A percentile compares a stretch with the other conserved stretches of the same genome.
phyloP scores from a whole-genome alignment of 2,888 invertebrate genomes.

The Xestia xanthographa region DNA sequence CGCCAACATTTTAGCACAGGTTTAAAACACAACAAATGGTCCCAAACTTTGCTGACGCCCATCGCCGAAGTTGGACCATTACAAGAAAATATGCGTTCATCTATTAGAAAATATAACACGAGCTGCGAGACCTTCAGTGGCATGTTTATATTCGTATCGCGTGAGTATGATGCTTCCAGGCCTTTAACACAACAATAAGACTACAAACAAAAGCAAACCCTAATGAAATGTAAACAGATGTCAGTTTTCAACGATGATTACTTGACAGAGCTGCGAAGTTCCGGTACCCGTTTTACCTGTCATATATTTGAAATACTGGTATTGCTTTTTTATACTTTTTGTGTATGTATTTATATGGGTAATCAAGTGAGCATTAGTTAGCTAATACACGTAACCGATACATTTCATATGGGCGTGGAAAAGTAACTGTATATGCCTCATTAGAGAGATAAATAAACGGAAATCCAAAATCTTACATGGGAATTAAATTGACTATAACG shows the following conservation, averaged over 20 bases:
- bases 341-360: slow-evolving; percentile 69
- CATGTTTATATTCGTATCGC: slow-evolving; percentile 85
- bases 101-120: slow-evolving; percentile 85
- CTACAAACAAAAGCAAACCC: slow-evolving; percentile 73
- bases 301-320: slow-evolving; percentile 81
- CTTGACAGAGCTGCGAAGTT: slow-evolving; percentile 72
- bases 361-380: slow-evolving; percentile 71
- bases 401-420: slow-evolving; percentile 34
- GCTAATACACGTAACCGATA: slow-evolving; percentile 50
- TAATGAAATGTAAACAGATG: slow-evolving; percentile 71
- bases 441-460: slow-evolving; percentile 17
- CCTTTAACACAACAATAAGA: slow-evolving; percentile 61
- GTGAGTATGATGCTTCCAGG: slow-evolving; percentile 74
- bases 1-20: slow-evolving; percentile 68
- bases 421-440: slow-evolving; percentile 33
- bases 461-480: neutral
- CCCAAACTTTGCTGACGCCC: slow-evolving; percentile 75
- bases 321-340: slow-evolving; percentile 71
- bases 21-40: slow-evolving; percentile 79
- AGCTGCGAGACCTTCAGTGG: slow-evolving; percentile 74
- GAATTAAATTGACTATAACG: neutral
- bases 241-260: slow-evolving; percentile 68
- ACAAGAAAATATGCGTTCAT: slow-evolving; percentile 87
- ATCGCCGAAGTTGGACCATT: slow-evolving; percentile 86
- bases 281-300: slow-evolving; percentile 80